Conservation (phyloP, 64 coral and sea anemone genomes). For the Montipora foliosa region DNA sequence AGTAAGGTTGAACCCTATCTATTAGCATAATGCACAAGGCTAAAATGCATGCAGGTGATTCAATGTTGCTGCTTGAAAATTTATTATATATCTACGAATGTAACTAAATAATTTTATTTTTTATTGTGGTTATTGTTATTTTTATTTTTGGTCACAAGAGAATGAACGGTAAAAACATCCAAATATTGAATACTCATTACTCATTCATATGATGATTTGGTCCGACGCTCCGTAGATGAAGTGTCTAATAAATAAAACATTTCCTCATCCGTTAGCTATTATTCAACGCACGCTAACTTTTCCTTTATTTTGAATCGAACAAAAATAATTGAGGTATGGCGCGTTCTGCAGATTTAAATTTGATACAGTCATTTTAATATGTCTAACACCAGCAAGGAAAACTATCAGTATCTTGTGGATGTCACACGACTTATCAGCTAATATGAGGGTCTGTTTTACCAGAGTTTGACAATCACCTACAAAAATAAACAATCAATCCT, state of each 20-base stretch:
- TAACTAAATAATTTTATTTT: too few relatives aligned
- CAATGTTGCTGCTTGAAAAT: too few relatives aligned
- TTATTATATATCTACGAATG: too few relatives aligned
- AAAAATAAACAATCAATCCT: background rate
- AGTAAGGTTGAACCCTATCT: too few relatives aligned
- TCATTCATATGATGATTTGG: too few relatives aligned
- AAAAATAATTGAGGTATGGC: background rate
- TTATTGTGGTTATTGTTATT: too few relatives aligned
- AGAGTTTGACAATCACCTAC: background rate
- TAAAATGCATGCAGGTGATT: too few relatives aligned
- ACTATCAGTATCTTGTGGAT: background rate
- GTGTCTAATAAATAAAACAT: constrained; percentile 49
- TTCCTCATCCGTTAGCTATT: background rate
- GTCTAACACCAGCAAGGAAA: background rate
- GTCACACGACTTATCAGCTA: background rate
- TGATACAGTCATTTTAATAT: background rate
- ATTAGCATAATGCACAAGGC: too few relatives aligned
- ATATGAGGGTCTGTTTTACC: background rate
- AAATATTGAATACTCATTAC: too few relatives aligned
- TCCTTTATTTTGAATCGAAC: background rate
- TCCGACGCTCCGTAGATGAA: background rate
- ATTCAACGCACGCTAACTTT: background rate
- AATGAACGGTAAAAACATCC: too few relatives aligned
- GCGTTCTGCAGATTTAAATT: background rate
- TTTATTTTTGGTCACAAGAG: too few relatives aligned